phyloP scores from a whole-genome alignment of 64 coral and sea anemone species.

The Stylophora pistillata region DNA sequence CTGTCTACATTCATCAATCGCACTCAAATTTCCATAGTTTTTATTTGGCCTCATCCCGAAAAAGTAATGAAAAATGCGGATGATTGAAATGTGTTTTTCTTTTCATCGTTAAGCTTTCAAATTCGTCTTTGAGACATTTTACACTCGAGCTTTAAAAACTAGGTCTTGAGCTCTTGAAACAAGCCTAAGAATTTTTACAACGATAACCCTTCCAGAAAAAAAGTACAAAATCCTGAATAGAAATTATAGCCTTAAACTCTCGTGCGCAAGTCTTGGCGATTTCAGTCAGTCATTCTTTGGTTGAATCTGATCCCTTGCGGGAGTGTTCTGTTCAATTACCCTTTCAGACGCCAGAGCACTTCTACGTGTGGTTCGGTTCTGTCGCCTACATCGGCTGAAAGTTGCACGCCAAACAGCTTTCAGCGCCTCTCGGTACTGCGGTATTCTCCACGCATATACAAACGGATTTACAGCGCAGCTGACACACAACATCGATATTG shows the following conservation, averaged over 20 bases:
- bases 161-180: too few species aligned
- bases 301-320: too few species aligned
- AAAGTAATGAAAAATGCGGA: background rate
- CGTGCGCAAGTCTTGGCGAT: background rate
- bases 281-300: background rate
- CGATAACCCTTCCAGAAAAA: too few species aligned
- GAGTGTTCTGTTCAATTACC: constrained; percentile 10
- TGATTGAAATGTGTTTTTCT: background rate
- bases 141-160: too few species aligned
- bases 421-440: constrained; percentile 58
- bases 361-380: too few species aligned
- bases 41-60: background rate
- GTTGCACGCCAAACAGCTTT: background rate
- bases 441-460: constrained; percentile 72
- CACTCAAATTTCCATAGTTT: background rate
- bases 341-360: constrained; percentile 8
- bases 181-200: too few species aligned
- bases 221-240: too few species aligned
- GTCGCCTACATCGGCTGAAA: background rate
- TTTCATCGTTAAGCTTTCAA: background rate
- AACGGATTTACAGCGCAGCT: constrained; percentile 69
- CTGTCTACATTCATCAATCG: background rate
- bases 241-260: too few species aligned
- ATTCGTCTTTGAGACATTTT: too few species aligned
- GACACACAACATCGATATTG: constrained; percentile 49